phyloP scores from a whole-genome alignment of 2,888 invertebrate species.

The Gandaritis pyraliata region DNA sequence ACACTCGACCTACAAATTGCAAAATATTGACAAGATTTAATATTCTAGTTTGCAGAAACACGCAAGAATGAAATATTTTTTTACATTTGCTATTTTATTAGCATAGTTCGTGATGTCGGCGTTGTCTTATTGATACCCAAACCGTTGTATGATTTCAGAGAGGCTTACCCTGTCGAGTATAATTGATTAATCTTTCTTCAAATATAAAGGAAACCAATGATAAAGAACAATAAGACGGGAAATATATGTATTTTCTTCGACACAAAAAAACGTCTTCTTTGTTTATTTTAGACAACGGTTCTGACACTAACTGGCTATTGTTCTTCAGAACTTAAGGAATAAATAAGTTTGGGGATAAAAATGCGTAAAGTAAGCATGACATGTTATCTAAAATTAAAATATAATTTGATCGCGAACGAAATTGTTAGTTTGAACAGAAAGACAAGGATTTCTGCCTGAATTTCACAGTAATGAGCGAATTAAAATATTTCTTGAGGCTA shows the following conservation, averaged over 20 bases:
- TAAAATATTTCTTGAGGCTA: slow-evolving; percentile 7
- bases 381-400: no score
- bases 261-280: slow-evolving; percentile 33
- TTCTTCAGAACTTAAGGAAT: no score
- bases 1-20: no score
- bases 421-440: neutral
- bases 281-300: slow-evolving; percentile 12
- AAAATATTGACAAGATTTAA: no score
- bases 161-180: slow-evolving; percentile 39
- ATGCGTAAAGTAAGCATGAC: no score
- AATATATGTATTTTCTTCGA: slow-evolving; percentile 25
- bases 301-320: no score
- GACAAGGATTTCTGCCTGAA: neutral
- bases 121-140: no score
- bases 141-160: slow-evolving; percentile 1
- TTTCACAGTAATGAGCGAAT: neutral
- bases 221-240: slow-evolving; percentile 33
- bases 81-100: no score
- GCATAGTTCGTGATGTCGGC: no score
- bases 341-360: no score
- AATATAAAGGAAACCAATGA: slow-evolving; percentile 41
- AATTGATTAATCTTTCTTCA: slow-evolving; percentile 43
- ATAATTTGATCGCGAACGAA: neutral
- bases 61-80: no score
- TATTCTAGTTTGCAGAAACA: no score